Evolutionary conservation across 2,888 invertebrate genomes (phyloP).

Genomic region (Panopea generosa): DNA sequence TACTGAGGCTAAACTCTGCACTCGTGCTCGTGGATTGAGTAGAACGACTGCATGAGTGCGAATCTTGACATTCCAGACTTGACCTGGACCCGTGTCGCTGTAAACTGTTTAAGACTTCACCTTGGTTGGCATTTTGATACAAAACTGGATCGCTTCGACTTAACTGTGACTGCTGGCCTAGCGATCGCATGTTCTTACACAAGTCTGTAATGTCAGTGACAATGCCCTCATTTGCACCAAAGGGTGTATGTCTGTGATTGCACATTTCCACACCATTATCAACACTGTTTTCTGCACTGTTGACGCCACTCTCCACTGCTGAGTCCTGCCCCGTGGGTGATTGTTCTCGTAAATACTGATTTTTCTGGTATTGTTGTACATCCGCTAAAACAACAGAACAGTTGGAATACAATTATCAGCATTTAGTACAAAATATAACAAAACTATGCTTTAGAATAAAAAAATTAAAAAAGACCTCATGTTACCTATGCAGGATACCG

Average conservation of each 20-base stretch:
- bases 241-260: slow-evolving; percentile 54
- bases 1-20: slow-evolving; percentile 73
- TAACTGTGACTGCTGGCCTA: slow-evolving; percentile 61
- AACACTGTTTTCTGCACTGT: slow-evolving; percentile 62
- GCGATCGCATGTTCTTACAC: slow-evolving; percentile 60
- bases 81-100: slow-evolving; percentile 48
- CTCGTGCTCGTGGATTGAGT: slow-evolving; percentile 76
- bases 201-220: slow-evolving; percentile 46
- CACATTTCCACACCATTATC: slow-evolving; percentile 59
- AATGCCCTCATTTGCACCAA: slow-evolving; percentile 62
- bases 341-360: slow-evolving; percentile 42
- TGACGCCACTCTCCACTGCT: slow-evolving; percentile 60
- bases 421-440: neutral
- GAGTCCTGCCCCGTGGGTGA: slow-evolving; percentile 57
- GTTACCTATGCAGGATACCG: too few species aligned
- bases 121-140: slow-evolving; percentile 66
- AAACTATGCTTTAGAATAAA: neutral
- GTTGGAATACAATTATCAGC: too few species aligned
- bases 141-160: slow-evolving; percentile 77
- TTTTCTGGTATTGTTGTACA: slow-evolving; percentile 62
- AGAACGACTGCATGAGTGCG: slow-evolving; percentile 60
- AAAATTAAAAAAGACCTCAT: neutral
- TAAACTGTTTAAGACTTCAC: slow-evolving; percentile 49
- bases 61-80: slow-evolving; percentile 53
- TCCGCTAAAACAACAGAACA: slow-evolving; percentile 53